phyloP scores from a whole-genome alignment of 2,888 invertebrate species.

The Panzeria rudis region DNA sequence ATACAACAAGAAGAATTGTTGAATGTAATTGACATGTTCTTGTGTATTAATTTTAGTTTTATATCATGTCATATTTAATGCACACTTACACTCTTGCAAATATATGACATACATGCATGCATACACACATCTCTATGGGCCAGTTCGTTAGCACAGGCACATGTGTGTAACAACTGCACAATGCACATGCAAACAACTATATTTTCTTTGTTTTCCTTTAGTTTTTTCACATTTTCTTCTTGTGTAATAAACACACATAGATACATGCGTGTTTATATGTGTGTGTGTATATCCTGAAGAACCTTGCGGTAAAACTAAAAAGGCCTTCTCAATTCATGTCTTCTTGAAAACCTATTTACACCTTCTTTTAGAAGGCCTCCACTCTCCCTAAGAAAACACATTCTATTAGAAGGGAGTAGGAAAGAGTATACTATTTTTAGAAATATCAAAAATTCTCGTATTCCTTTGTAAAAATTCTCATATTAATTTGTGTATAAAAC shows the following conservation, averaged over 20 bases:
- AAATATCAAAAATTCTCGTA: too few species aligned
- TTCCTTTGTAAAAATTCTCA: too few species aligned
- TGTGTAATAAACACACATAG: conserved; percentile 2
- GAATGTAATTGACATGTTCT: conserved; percentile 67
- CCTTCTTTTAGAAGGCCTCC: too few species aligned
- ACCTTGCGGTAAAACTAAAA: too few species aligned
- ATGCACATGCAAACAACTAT: background rate
- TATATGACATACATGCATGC: background rate
- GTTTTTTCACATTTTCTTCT: conserved; percentile 16
- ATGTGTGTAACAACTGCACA: background rate
- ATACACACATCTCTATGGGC: background rate
- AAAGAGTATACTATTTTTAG: too few species aligned
- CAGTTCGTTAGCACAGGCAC: conserved; percentile 9
- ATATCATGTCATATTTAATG: conserved; percentile 50
- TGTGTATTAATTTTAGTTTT: conserved; percentile 64
- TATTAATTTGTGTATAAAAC: too few species aligned
- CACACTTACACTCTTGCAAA: background rate
- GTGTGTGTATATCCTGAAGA: too few species aligned
- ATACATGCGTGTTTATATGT: background rate
- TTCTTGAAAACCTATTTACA: too few species aligned
- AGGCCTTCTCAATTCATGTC: too few species aligned
- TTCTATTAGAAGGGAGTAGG: too few species aligned
- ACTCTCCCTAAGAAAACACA: too few species aligned
- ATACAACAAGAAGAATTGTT: conserved; percentile 45
- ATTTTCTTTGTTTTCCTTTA: background rate